Evolutionary conservation across 2,797 vertebrate genomes (phyloP).

Genomic region (Enteromius viviparus): DNA sequence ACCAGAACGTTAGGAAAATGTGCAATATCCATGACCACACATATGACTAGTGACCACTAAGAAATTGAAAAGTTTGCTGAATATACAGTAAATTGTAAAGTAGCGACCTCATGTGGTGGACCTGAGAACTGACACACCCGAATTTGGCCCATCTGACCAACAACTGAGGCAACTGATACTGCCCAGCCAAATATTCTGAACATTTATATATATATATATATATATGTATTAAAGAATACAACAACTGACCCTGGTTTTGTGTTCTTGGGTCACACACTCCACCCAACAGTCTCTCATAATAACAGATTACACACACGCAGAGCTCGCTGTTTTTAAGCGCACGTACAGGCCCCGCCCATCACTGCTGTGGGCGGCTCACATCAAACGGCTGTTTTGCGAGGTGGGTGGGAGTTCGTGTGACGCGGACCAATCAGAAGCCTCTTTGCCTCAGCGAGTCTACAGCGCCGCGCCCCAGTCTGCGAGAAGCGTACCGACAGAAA

Average conservation of each 20-base stretch:
- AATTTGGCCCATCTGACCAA: too few relatives aligned
- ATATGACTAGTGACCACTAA: not conserved
- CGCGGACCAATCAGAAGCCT: slow-evolving; percentile 31
- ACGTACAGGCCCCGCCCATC: not conserved
- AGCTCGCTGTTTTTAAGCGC: not conserved
- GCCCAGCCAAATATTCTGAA: not conserved
- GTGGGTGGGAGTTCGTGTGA: not conserved
- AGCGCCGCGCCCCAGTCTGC: slow-evolving; percentile 46
- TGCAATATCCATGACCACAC: not conserved
- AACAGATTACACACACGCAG: not conserved
- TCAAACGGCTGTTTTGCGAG: too few relatives aligned
- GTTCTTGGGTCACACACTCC: not conserved
- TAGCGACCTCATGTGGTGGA: slow-evolving; percentile 1
- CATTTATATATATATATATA: not conserved
- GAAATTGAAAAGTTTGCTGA: not conserved
- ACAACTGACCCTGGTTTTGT: not conserved
- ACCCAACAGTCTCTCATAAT: not conserved
- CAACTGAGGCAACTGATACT: not conserved
- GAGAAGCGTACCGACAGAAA: slow-evolving; percentile 30
- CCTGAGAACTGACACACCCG: not conserved
- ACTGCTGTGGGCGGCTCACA: not conserved
- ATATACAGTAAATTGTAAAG: not conserved
- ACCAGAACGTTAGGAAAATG: not conserved
- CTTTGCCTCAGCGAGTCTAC: not conserved
- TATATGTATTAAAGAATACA: too few relatives aligned